phyloP scores from a whole-genome alignment of 2,797 vertebrate species.

The Sciaenops ocellatus region DNA sequence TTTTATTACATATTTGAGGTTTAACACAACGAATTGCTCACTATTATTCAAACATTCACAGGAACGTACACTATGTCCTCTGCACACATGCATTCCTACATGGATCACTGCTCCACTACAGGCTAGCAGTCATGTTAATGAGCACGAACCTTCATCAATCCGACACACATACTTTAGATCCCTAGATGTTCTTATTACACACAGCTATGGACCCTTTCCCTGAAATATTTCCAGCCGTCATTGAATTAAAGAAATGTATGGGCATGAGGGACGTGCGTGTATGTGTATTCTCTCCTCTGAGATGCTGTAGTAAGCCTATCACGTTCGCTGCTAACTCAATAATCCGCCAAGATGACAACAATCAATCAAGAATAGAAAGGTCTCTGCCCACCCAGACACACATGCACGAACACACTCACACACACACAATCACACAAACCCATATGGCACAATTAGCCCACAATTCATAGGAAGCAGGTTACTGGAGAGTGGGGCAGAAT shows the following conservation, averaged over 20 bases:
- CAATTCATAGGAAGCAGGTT: constrained; percentile 74
- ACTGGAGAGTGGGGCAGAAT: constrained; percentile 82
- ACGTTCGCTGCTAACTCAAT: constrained; percentile 78
- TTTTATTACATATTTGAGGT: not conserved
- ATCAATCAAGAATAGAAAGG: constrained; percentile 76
- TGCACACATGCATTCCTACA: constrained; percentile 3
- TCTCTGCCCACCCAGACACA: constrained; percentile 45
- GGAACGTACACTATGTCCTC: constrained; percentile 10
- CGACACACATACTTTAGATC: constrained; percentile 23
- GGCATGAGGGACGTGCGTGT: constrained; percentile 22
- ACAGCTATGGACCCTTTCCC: constrained; percentile 20
- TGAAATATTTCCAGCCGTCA: constrained; percentile 54
- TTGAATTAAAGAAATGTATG: constrained; percentile 51
- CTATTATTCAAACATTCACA: constrained; percentile 4
- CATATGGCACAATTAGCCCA: constrained; percentile 74
- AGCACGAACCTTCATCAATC: constrained; percentile 26
- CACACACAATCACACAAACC: constrained; percentile 49
- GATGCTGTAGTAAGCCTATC: constrained; percentile 69
- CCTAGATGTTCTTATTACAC: constrained; percentile 47
- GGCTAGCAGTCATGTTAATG: constrained; percentile 26
- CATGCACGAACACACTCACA: constrained; percentile 20
- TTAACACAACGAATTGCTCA: not conserved
- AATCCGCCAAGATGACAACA: constrained; percentile 80
- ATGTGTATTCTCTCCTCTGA: constrained; percentile 46
- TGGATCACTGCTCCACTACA: constrained; percentile 15